These are phyloP conservation scores for Eupithecia abbreviata DNA, from an alignment of 2,888 invertebrate species.

Conservation along the genomic window DNA sequence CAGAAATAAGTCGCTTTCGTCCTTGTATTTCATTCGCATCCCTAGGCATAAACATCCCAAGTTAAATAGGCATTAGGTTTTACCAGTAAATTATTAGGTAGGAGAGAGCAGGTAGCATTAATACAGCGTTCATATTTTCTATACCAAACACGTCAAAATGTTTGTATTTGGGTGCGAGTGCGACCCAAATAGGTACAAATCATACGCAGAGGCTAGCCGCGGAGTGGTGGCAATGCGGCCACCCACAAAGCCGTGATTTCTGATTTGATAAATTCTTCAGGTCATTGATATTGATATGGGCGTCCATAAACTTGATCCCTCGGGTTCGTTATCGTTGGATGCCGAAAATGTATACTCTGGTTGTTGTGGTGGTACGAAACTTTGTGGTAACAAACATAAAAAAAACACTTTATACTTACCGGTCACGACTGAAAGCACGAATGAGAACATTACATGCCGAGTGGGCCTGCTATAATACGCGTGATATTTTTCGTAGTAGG, in stretches of 20 bases:
- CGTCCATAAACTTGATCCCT: no score
- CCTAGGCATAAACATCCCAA: slow-evolving; percentile 70
- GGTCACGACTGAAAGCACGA: background rate
- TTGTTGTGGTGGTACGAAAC: no score
- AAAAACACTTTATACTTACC: background rate
- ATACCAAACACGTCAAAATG: no score
- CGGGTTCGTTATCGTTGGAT: background rate
- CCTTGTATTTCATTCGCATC: slow-evolving; percentile 90
- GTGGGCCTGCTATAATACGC: background rate
- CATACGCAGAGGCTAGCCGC: no score
- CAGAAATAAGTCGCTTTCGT: slow-evolving; percentile 88
- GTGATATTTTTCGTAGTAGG: background rate
- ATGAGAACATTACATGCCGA: background rate
- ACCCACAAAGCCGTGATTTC: no score
- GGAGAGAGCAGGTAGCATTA: no score
- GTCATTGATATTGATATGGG: background rate
- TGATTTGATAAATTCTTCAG: background rate
- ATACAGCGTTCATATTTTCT: no score
- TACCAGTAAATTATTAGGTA: background rate
- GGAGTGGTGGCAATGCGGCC: no score
- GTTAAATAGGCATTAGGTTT: background rate
- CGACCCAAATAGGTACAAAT: no score
- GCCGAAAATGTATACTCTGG: background rate
- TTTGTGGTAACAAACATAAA: no score
- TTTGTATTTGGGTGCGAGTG: no score